Base-by-base conservation (phyloP, 1,140 invertebrate species). In the Vanessa tameamea region DNA sequence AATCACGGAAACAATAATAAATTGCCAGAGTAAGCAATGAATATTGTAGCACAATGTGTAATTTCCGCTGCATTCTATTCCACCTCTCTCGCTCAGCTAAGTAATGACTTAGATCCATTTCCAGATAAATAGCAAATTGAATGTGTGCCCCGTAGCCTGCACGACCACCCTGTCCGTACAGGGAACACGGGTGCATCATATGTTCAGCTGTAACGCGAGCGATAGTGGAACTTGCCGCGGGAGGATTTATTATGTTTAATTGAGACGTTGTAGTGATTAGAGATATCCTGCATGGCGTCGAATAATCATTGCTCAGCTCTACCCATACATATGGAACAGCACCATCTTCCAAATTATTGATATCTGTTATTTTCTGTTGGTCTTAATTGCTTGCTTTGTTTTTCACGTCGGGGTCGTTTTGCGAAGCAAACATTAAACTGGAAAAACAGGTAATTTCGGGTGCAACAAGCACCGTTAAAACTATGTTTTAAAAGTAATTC, bases 41-140 rank as follows among this genome's bases (percentile, higher is more conserved):
- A 87, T 80, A 75, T 77, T 80, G 73, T 80, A 81, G 77, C 77
- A 84, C 82, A 80, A 81, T 78, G 81, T 86, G 88, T 87, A 91
- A 91, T 91, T 89, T 91, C 86, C 83, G 85, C 82, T 88, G 84
- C 87, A 86, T 84, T 84, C 83, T 83, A 83, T 82, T 86, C 84
- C 84, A 82, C 90, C 86, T 86, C 87, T 84, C 84, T 87, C 87
- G 84, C 87, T 87, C 84, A 85, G 88, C 88, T 93, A 93, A 93
- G 92, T 92, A 93, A 93, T 92, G 91, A 92, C 89, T 89, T 87
- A 89, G 90, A 92, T 92, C 89, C 92, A 92, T 92, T 92, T 85
- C 87, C 85, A 88, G 91, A 92, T 92, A 93, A 93, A 92, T 90
- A 92, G 92, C 87, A 92, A 93, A 93, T 92, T 93, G 88, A 91